Base-by-base conservation (phyloP, 1,140 invertebrate genomes). In the Tigriopus japonicus region DNA sequence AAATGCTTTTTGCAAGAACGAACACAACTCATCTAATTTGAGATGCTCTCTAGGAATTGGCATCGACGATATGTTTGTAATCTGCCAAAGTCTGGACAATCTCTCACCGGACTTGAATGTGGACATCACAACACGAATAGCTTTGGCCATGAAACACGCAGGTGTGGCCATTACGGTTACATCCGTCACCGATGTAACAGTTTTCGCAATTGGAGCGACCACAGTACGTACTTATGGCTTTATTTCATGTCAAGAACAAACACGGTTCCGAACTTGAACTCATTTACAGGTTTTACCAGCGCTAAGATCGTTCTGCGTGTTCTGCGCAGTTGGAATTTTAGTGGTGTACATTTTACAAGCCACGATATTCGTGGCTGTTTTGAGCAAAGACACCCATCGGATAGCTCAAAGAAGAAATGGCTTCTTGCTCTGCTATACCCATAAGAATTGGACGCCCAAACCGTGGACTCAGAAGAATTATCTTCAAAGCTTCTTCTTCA, bases 131-230 rank as follows among this genome's bases (percentile, higher is more conserved):
- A 19, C 10, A 21, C 15, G 17, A 43, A 66, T 71, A 43, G 69
- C 65, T 52, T 66, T 80, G 19, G 81, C 83, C 71, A 68, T 89
- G 58, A 79, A 83, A 68, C 81, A 84, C 67, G 85, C 84, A 19
- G 86, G 85, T 7, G 81, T 85, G 0, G 86, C 85, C 7, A 86
- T 89, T 58, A 85, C 81, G 7, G 80, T 89, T 7, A 89, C 86
- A 10, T 86, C 85, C 6, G 72, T 87, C 51, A 89, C 85, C 1
- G 85, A 89, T 70, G 78, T 87, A 59, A 77, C 86, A 14, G 85
- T 85, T 41, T 85, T 85, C 65, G 69, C 82, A 43, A 80, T 84
- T 43, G 82, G 82, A 49, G 75, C 81, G 54, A 80, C 80, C 1
- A 84, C 82, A 53, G 78, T 78, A 12, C 59, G 42, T 35, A 53